Conservation (phyloP, 1,140 invertebrate species). For the Hyposmocoma kahamanoa region DNA sequence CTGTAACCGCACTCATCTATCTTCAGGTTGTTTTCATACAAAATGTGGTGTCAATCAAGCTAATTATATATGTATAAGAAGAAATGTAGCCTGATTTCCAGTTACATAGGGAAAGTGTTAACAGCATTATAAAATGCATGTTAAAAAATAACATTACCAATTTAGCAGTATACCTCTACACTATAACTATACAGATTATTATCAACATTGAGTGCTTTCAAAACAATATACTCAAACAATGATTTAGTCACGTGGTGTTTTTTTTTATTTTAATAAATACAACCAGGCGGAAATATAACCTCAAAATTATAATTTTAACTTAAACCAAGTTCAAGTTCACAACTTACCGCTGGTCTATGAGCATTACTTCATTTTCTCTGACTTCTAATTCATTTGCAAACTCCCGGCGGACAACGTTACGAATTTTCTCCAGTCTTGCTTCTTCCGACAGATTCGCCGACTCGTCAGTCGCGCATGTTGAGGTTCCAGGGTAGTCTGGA, state of each 20-base stretch:
- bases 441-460: conserved; percentile 30
- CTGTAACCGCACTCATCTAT: no score
- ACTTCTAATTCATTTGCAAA: conserved; percentile 55
- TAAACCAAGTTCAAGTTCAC: background rate
- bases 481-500: conserved; percentile 55
- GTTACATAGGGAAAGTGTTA: no score
- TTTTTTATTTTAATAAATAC: background rate
- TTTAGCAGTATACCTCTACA: no score
- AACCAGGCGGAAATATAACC: background rate
- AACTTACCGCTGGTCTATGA: conserved; percentile 60
- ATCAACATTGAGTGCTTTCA: no score
- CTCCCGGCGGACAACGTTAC: conserved; percentile 50
- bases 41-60: no score
- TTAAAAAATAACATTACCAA: no score
- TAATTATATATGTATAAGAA: no score
- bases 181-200: no score
- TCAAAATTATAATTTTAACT: background rate
- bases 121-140: no score
- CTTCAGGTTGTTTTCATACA: no score
- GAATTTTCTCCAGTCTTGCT: conserved; percentile 55
- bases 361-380: conserved; percentile 53
- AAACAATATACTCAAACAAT: conserved; percentile 5
- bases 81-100: no score
- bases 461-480: conserved; percentile 36
- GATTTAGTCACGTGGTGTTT: conserved; percentile 15